phyloP scores from a whole-genome alignment of 2,888 invertebrate genomes.

The Nasonovia ribisnigri region DNA sequence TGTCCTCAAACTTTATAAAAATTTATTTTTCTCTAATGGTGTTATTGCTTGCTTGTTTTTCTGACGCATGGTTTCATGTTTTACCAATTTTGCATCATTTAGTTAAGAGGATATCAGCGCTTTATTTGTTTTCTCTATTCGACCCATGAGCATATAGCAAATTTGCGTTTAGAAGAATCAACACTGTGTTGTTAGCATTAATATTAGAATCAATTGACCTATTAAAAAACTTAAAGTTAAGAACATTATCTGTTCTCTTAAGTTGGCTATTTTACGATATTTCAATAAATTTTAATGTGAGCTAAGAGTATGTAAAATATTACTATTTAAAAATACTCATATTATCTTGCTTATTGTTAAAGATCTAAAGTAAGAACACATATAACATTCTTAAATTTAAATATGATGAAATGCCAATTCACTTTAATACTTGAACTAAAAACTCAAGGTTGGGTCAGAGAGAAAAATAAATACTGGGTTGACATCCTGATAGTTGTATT shows the following conservation, averaged over 20 bases:
- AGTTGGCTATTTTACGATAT: not conserved
- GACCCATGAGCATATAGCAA: not conserved
- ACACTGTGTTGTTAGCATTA: not conserved
- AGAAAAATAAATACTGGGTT: not conserved
- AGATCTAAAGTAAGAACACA: not conserved
- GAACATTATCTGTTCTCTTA: not conserved
- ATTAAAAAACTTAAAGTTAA: not conserved
- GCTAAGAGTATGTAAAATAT: not conserved
- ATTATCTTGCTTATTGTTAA: not conserved
- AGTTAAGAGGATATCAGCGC: not conserved
- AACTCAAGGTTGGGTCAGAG: not conserved
- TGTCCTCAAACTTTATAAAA: not conserved
- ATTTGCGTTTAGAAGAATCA: not conserved
- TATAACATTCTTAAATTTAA: not conserved
- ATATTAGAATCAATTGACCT: not conserved
- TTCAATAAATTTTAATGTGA: not conserved
- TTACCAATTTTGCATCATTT: constrained; percentile 3
- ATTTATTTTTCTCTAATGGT: not conserved
- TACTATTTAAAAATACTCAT: not conserved
- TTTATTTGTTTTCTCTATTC: not conserved
- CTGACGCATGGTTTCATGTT: not conserved
- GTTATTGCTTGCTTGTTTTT: constrained; percentile 32
- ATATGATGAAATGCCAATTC: not conserved
- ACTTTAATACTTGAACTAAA: not conserved
- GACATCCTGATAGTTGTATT: not conserved